Conservation (phyloP, 37 sponge, comb jelly and placozoan genomes). For the Hormiphora californensis region DNA sequence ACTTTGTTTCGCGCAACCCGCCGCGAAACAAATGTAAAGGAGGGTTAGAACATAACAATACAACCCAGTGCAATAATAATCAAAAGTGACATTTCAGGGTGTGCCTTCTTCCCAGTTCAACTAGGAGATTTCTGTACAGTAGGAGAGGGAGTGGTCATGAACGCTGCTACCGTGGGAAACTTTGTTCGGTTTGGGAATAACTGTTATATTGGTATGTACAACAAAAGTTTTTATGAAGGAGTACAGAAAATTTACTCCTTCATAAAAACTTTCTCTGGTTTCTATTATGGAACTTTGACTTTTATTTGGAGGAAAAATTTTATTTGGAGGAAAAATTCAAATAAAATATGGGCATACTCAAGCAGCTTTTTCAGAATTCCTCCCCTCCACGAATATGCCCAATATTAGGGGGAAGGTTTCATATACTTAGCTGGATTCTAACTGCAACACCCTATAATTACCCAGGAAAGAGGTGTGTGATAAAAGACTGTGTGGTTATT, state of each 20-base stretch:
- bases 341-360: no score
- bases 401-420: no score
- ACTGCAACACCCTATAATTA: background rate
- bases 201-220: background rate
- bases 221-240: no score
- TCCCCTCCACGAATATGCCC: no score
- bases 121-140: slow-evolving; percentile 14
- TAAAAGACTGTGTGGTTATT: background rate
- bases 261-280: no score
- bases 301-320: no score
- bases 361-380: no score
- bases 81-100: background rate
- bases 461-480: background rate
- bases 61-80: background rate
- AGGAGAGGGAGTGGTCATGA: background rate
- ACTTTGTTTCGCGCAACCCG: background rate
- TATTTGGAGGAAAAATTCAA: no score
- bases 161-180: slow-evolving; percentile 9
- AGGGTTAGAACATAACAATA: background rate
- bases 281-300: no score
- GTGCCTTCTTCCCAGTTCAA: slow-evolving; percentile 40
- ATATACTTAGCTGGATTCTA: background rate
- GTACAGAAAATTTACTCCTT: no score
- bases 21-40: background rate
- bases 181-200: background rate